These are phyloP conservation scores for Pseudonaja textilis DNA, from an alignment of 2,113 vertebrate species.

Conservation along the genomic window DNA sequence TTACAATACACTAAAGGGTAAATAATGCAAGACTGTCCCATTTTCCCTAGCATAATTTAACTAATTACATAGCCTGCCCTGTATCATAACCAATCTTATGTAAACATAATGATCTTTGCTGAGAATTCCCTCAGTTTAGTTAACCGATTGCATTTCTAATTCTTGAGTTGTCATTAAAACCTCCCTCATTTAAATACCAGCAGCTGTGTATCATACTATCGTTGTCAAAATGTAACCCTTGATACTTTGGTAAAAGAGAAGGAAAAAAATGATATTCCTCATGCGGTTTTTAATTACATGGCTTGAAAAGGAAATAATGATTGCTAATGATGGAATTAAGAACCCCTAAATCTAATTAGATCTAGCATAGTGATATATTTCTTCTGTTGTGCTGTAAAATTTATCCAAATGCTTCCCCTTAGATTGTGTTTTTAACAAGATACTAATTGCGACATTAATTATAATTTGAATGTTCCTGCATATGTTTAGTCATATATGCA, in stretches of 20 bases:
- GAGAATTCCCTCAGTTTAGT: slow-evolving; percentile 65
- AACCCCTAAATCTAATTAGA: slow-evolving; percentile 58
- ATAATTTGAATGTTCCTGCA: slow-evolving; percentile 24
- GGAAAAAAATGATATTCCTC: slow-evolving; percentile 59
- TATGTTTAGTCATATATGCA: not conserved
- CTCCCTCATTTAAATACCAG: slow-evolving; percentile 65
- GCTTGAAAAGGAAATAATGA: slow-evolving; percentile 64
- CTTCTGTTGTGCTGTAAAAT: slow-evolving; percentile 45
- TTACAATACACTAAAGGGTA: slow-evolving; percentile 44
- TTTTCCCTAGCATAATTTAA: slow-evolving; percentile 59
- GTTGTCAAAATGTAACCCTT: slow-evolving; percentile 68
- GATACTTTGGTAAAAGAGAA: slow-evolving; percentile 64
- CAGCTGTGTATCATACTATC: slow-evolving; percentile 63
- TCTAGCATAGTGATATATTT: slow-evolving; percentile 52
- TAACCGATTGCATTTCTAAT: slow-evolving; percentile 69
- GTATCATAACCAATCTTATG: slow-evolving; percentile 55
- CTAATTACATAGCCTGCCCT: slow-evolving; percentile 61
- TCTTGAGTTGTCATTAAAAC: slow-evolving; percentile 68
- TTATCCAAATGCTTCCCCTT: slow-evolving; percentile 48
- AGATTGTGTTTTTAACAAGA: slow-evolving; percentile 49
- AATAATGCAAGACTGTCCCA: slow-evolving; percentile 57
- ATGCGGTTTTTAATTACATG: slow-evolving; percentile 64
- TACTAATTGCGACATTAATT: not conserved
- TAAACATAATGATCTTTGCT: slow-evolving; percentile 67
- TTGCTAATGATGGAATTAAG: slow-evolving; percentile 68